These are phyloP conservation scores for Helostoma temminkii DNA, from an alignment of 2,797 vertebrate genomes.

Conservation along the genomic window DNA sequence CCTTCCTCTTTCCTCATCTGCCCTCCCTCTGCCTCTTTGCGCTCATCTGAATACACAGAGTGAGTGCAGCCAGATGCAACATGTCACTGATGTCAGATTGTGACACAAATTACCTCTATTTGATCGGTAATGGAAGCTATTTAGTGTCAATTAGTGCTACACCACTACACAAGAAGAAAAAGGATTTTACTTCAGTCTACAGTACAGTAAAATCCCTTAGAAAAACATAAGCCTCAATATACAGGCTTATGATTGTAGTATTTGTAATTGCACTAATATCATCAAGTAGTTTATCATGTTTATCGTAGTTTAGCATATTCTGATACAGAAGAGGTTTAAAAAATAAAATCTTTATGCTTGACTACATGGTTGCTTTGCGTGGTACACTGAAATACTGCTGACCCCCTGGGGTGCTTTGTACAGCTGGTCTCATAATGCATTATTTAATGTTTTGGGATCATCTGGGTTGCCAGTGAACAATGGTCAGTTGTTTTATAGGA, in stretches of 20 bases:
- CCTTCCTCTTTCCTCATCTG: slow-evolving; percentile 50
- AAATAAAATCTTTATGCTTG: no score
- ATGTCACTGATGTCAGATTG: slow-evolving; percentile 80
- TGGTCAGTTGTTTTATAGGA: slow-evolving; percentile 41
- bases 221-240: slow-evolving; percentile 41
- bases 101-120: slow-evolving; percentile 83
- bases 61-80: slow-evolving; percentile 66
- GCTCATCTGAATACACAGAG: slow-evolving; percentile 70
- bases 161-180: slow-evolving; percentile 51
- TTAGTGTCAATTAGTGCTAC: slow-evolving; percentile 66
- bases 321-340: no score
- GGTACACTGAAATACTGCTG: slow-evolving; percentile 10
- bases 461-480: slow-evolving; percentile 52
- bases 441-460: slow-evolving; percentile 60
- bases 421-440: slow-evolving; percentile 44
- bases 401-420: slow-evolving; percentile 23
- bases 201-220: slow-evolving; percentile 29
- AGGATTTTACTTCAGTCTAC: slow-evolving; percentile 41
- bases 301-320: no score
- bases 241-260: slow-evolving; percentile 8
- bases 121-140: slow-evolving; percentile 80
- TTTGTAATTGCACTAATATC: neutral
- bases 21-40: slow-evolving; percentile 55
- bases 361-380: slow-evolving; percentile 3
- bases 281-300: slow-evolving; percentile 2